These are phyloP conservation scores for Drosophila orena DNA, from an alignment of 1,140 invertebrate genomes.

Conservation along the genomic window DNA sequence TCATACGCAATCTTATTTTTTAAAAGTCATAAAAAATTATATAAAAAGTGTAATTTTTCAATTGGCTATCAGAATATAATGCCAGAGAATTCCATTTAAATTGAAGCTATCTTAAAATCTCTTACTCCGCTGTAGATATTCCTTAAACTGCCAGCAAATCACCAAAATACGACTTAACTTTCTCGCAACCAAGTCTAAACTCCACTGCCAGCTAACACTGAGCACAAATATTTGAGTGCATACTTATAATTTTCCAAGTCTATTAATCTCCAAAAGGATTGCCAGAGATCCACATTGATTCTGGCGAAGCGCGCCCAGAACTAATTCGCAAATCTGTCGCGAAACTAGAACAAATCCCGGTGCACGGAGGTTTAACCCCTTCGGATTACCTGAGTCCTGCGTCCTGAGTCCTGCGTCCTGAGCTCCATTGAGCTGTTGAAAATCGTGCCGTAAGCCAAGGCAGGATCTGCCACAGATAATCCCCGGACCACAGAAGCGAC, in stretches of 20 bases:
- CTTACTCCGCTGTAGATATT: background rate
- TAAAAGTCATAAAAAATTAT: no score
- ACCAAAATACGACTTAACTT: slow-evolving; percentile 37
- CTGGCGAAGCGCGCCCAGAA: slow-evolving; percentile 51
- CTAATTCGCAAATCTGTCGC: slow-evolving; percentile 65
- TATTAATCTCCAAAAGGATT: slow-evolving; percentile 35
- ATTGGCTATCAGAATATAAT: no score
- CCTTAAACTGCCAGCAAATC: slow-evolving; percentile 2
- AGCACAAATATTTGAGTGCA: slow-evolving; percentile 21
- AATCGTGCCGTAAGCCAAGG: slow-evolving; percentile 60
- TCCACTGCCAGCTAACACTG: background rate
- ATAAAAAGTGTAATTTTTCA: no score
- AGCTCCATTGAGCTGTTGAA: slow-evolving; percentile 78
- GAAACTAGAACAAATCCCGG: slow-evolving; percentile 56
- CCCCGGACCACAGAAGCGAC: slow-evolving; percentile 24
- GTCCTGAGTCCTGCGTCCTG: slow-evolving; percentile 30
- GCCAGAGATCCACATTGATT: slow-evolving; percentile 42
- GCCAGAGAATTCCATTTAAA: no score
- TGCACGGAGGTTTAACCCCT: slow-evolving; percentile 63
- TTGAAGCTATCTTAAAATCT: background rate
- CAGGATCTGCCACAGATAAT: slow-evolving; percentile 58
- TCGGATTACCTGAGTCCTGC: slow-evolving; percentile 68
- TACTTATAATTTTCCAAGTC: slow-evolving; percentile 2
- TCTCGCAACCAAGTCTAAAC: slow-evolving; percentile 7
- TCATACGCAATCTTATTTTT: no score